Base-by-base conservation (phyloP, 2,888 invertebrate genomes). In the Agrotis clavis region DNA sequence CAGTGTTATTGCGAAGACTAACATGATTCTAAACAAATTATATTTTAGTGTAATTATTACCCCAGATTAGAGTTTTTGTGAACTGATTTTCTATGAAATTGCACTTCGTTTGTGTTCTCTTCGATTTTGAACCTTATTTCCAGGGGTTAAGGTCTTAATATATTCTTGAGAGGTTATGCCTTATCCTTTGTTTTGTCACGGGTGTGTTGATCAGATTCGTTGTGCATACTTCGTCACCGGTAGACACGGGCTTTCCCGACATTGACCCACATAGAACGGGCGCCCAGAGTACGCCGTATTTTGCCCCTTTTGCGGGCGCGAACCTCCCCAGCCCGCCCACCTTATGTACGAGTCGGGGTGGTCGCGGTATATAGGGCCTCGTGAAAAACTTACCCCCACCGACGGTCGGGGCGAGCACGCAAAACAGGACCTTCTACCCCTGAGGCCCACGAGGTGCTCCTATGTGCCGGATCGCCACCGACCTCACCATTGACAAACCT, bases 171-270 rank as follows among this genome's bases (percentile, higher is more conserved):
- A 79, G 85, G 86, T 90, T 90, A 89, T 82, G 89, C 85, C 87
- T 87, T 90, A 91, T 90, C 90, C 91, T 93, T 94, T 94, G 93
- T 94, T 94, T 93, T 91, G 94, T 93, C 92, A 92, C 91, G 92
- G 94, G 92, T 92, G 93, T 95, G 95, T 95, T 95, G 96, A 96
- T 96, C 95, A 93, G 96, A 95, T 95, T 96, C 95, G 95, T 95
- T 95, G 96, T 96, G 96, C 96, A 96, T 96, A 96, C 93, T 96
- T 93, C 95, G 96, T 96, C 96, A 96, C 95, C 94, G 95, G 96
- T 94, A 96, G 96, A 96, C 96, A 95, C 96, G 96, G 96, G 96
- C 95, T 96, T 96, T 96, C 96, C 96, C 96, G 96, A 95, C 96
- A 96, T 96, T 96, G 96, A 96, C 96, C 96, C 96, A 96, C 95